Conservation (phyloP, 2,888 invertebrate genomes). For the Amorpha juglandis region DNA sequence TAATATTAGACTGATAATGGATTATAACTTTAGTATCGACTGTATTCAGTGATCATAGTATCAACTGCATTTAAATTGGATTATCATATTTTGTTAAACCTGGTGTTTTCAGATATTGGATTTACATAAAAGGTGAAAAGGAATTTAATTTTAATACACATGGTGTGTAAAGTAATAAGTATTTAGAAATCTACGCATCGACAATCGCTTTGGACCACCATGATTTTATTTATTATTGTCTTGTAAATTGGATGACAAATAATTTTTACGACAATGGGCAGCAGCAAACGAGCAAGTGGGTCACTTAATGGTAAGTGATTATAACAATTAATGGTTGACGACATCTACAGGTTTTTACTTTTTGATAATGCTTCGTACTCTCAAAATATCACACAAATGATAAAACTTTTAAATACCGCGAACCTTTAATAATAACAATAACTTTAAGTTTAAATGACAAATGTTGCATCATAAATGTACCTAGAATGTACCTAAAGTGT, state of each 20-base stretch:
- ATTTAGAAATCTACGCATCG: background rate
- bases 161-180: background rate
- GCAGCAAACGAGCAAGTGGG: too few species aligned
- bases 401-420: too few species aligned
- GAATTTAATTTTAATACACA: slow-evolving; percentile 4
- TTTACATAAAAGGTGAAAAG: background rate
- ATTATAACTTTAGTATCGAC: background rate
- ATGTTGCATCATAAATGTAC: too few species aligned
- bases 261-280: background rate
- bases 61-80: background rate
- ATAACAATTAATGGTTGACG: too few species aligned
- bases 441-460: too few species aligned
- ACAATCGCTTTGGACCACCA: background rate
- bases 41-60: background rate
- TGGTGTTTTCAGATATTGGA: slow-evolving; percentile 3
- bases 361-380: too few species aligned
- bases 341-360: too few species aligned
- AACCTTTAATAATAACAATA: too few species aligned
- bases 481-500: too few species aligned
- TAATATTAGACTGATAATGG: background rate
- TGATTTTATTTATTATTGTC: background rate
- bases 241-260: background rate
- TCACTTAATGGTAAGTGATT: too few species aligned
- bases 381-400: too few species aligned
- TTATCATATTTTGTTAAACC: slow-evolving; percentile 9